phyloP scores from a whole-genome alignment of 2,113 vertebrate species.

The Edolisoma coerulescens region DNA sequence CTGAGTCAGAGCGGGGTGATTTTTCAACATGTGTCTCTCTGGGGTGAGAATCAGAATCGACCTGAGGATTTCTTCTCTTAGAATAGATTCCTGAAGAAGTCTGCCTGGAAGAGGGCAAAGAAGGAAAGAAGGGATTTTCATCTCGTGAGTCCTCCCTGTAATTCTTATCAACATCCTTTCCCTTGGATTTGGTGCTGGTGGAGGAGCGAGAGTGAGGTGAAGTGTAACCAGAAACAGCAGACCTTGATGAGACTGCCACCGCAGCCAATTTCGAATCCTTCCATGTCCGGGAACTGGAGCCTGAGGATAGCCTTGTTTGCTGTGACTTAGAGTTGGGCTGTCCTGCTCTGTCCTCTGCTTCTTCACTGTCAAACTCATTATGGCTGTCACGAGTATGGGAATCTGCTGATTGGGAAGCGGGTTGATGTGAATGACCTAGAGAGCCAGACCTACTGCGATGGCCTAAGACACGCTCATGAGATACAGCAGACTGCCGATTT shows the following conservation, averaged over 20 bases:
- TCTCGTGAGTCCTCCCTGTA: not conserved
- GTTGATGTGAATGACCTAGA: not conserved
- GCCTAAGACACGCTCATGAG: conserved; percentile 19
- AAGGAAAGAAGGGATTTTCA: conserved; percentile 30
- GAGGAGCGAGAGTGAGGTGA: not conserved
- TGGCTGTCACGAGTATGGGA: not conserved
- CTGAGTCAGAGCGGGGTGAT: not conserved
- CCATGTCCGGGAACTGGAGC: not conserved
- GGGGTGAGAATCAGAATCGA: not conserved
- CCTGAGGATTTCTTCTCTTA: conserved; percentile 48
- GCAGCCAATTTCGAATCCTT: not conserved
- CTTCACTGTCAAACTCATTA: conserved; percentile 10
- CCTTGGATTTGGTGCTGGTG: not conserved
- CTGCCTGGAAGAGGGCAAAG: conserved; percentile 51
- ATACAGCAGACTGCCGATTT: not conserved
- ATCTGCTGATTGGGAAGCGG: not conserved
- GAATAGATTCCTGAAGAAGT: conserved; percentile 34
- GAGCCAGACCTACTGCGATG: conserved; percentile 20
- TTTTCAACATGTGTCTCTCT: conserved; percentile 11
- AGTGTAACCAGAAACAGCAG: not conserved
- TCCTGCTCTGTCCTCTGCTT: not conserved
- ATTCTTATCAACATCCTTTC: not conserved
- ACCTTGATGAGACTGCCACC: not conserved
- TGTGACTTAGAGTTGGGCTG: not conserved
- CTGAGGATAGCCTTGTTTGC: not conserved